These are phyloP conservation scores for Triplophysa dalaica DNA, from an alignment of 2,113 vertebrate genomes.

Conservation along the genomic window DNA sequence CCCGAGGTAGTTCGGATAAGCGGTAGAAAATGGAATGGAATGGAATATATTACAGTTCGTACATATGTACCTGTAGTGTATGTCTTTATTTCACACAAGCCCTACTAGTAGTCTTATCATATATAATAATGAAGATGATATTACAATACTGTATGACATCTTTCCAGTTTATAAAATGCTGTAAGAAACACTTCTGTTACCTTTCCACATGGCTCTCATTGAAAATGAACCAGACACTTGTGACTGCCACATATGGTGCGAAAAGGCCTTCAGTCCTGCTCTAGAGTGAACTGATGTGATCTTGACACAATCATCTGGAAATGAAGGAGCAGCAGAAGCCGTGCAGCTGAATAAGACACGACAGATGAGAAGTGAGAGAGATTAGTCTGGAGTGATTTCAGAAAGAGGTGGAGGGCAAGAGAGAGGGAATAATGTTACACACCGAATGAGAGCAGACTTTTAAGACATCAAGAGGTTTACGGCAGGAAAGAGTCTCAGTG, in stretches of 20 bases:
- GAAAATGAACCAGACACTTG: too few relatives aligned
- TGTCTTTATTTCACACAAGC: too few relatives aligned
- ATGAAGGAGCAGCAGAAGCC: conserved; percentile 5
- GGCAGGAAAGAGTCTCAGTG: conserved; percentile 21
- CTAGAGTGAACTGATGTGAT: conserved; percentile 4
- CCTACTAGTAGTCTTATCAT: too few relatives aligned
- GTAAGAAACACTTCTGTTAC: too few relatives aligned
- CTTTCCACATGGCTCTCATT: too few relatives aligned
- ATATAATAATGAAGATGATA: too few relatives aligned
- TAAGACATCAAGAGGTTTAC: conserved; percentile 19
- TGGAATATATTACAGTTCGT: too few relatives aligned
- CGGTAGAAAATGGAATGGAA: too few relatives aligned
- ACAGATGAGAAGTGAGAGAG: neutral
- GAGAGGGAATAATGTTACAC: conserved; percentile 21
- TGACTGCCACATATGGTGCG: too few relatives aligned
- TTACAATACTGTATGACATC: neutral
- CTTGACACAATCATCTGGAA: conserved; percentile 5
- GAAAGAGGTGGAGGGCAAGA: conserved; percentile 11
- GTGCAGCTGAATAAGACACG: neutral
- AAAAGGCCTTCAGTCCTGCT: neutral
- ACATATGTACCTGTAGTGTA: too few relatives aligned
- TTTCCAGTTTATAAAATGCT: too few relatives aligned
- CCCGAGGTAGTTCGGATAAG: too few relatives aligned
- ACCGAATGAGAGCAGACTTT: conserved; percentile 18
- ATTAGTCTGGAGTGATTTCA: conserved; percentile 10